These are phyloP conservation scores for Acrossocheilus fasciatus DNA, from an alignment of 2,797 vertebrate species.

Conservation along the genomic window DNA sequence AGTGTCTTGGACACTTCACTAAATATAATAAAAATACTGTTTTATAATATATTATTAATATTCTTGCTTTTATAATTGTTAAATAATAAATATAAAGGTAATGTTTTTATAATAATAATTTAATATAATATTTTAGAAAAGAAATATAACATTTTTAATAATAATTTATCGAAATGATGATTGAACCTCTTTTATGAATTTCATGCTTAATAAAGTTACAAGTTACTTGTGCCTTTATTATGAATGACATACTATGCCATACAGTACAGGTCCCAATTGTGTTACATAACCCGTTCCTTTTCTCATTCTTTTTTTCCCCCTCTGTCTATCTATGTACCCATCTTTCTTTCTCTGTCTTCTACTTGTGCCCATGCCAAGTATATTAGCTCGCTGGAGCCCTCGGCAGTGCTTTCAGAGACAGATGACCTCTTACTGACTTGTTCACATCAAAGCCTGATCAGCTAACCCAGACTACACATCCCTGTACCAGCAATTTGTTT, in stretches of 20 bases:
- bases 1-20: not conserved
- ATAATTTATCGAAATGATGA: not conserved
- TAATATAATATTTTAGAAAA: not conserved
- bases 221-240: not conserved
- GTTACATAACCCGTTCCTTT: not conserved
- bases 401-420: constrained; percentile 71
- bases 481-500: constrained; percentile 78
- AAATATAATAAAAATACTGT: not conserved
- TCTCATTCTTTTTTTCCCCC: no score
- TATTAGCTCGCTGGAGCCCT: constrained; percentile 64
- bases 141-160: not conserved
- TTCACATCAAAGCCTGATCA: constrained; percentile 80
- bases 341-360: constrained; percentile 45
- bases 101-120: not conserved
- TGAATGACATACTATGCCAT: not conserved
- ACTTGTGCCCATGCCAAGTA: constrained; percentile 58
- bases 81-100: not conserved
- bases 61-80: not conserved
- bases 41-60: not conserved
- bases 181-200: not conserved
- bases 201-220: not conserved
- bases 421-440: constrained; percentile 78
- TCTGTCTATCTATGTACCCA: constrained; percentile 21
- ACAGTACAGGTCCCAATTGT: not conserved
- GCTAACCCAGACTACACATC: constrained; percentile 74